Evolutionary conservation across 2,113 vertebrate species (phyloP).

Genomic region (Cettia cetti): DNA sequence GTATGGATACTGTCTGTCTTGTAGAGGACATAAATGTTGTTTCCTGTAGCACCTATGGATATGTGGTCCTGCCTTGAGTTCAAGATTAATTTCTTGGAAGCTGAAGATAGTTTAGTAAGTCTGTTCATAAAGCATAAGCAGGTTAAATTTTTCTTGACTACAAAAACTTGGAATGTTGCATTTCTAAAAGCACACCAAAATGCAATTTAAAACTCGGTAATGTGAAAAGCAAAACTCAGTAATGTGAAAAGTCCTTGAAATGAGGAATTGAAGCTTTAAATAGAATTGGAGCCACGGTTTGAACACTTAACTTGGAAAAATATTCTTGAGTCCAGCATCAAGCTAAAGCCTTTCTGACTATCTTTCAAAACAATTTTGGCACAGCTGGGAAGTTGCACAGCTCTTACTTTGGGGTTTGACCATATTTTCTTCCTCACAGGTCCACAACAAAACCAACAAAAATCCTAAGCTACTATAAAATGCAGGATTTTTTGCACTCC

Average conservation of each 20-base stretch:
- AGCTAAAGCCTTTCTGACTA: background rate
- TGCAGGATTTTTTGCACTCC: background rate
- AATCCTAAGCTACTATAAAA: background rate
- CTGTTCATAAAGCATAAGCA: background rate
- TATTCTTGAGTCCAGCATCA: background rate
- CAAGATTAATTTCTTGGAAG: background rate
- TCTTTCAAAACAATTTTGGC: background rate
- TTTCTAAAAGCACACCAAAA: background rate
- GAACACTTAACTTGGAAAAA: background rate
- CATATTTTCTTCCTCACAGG: background rate
- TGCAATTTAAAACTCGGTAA: background rate
- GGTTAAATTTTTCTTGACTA: background rate
- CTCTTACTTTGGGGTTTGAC: background rate
- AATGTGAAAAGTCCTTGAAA: background rate
- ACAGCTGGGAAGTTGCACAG: background rate
- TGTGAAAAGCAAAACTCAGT: background rate
- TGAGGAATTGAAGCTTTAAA: background rate
- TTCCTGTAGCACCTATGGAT: background rate
- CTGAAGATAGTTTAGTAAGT: background rate
- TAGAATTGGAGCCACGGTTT: background rate
- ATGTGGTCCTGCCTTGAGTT: background rate
- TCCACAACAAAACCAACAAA: background rate
- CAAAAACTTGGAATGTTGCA: background rate
- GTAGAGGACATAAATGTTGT: background rate
- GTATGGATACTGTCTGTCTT: background rate